Conservation (phyloP, 2,113 vertebrate species). For the Lagopus leucura region DNA sequence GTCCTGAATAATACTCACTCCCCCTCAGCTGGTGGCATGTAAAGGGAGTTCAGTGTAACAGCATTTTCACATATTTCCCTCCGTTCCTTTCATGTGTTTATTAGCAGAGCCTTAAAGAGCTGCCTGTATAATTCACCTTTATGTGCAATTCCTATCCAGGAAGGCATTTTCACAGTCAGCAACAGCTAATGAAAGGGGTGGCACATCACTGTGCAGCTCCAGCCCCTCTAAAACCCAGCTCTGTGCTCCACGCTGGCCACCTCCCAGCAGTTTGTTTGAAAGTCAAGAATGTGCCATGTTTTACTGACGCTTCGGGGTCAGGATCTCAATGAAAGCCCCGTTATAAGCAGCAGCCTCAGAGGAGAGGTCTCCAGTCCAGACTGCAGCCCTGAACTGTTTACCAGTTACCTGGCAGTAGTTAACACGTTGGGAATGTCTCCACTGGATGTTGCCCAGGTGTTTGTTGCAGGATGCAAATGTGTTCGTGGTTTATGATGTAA, state of each 20-base stretch:
- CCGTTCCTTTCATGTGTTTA: constrained; percentile 47
- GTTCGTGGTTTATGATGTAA: constrained; percentile 48
- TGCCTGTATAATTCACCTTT: not conserved
- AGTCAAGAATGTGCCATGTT: constrained; percentile 59
- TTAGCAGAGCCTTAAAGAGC: constrained; percentile 3
- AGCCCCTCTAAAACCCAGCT: constrained; percentile 28
- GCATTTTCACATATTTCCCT: not conserved
- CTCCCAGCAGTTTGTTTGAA: constrained; percentile 61
- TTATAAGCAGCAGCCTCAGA: constrained; percentile 55
- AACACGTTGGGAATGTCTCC: constrained; percentile 59
- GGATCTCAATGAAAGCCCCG: constrained; percentile 58
- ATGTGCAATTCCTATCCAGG: not conserved
- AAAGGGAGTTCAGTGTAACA: not conserved
- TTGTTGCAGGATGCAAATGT: constrained; percentile 61
- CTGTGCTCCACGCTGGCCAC: constrained; percentile 36
- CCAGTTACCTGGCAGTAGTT: constrained; percentile 32
- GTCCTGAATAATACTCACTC: not conserved
- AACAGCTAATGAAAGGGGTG: constrained; percentile 60
- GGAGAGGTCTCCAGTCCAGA: constrained; percentile 28
- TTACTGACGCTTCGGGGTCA: constrained; percentile 38
- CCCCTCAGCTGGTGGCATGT: not conserved
- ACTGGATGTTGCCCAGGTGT: constrained; percentile 44
- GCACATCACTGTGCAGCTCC: not conserved
- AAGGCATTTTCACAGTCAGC: constrained; percentile 26
- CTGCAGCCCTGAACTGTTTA: constrained; percentile 1